Conservation (phyloP, 2,113 vertebrate genomes). For the Seriola quinqueradiata region DNA sequence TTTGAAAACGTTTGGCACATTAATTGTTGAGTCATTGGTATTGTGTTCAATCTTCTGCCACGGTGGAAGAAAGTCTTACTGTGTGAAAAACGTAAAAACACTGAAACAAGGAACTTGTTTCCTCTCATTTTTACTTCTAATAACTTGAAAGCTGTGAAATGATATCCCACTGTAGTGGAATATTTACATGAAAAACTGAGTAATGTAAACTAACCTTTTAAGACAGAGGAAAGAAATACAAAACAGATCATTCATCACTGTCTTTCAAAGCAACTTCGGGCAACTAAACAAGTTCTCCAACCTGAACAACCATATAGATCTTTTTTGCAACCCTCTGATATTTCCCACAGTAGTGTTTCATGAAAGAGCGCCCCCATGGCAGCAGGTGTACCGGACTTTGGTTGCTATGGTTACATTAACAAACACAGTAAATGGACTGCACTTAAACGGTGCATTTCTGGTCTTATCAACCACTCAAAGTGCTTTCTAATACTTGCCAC, state of each 20-base stretch:
- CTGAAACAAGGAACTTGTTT: not conserved
- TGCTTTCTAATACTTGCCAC: too few species aligned
- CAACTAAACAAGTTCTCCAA: not conserved
- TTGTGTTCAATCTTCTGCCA: conserved; percentile 3
- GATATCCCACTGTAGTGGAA: not conserved
- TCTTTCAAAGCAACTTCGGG: not conserved
- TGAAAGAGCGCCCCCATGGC: too few species aligned
- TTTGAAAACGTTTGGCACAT: conserved; percentile 14
- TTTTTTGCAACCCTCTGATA: too few species aligned
- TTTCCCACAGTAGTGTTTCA: too few species aligned
- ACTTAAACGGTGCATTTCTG: too few species aligned
- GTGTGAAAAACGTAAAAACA: not conserved
- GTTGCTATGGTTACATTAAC: too few species aligned
- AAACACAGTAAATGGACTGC: too few species aligned
- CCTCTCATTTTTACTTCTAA: not conserved
- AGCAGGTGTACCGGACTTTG: too few species aligned
- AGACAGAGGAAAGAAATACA: not conserved
- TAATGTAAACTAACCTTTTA: not conserved
- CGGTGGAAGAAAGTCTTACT: not conserved
- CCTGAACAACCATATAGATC: too few species aligned
- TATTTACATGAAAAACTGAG: not conserved
- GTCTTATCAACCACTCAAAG: too few species aligned
- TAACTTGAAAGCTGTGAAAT: not conserved
- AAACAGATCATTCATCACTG: not conserved
- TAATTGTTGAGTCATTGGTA: conserved; percentile 24